Evolutionary conservation across 2,797 vertebrate species (phyloP).

Genomic region (Schizothorax lantsangensis): DNA sequence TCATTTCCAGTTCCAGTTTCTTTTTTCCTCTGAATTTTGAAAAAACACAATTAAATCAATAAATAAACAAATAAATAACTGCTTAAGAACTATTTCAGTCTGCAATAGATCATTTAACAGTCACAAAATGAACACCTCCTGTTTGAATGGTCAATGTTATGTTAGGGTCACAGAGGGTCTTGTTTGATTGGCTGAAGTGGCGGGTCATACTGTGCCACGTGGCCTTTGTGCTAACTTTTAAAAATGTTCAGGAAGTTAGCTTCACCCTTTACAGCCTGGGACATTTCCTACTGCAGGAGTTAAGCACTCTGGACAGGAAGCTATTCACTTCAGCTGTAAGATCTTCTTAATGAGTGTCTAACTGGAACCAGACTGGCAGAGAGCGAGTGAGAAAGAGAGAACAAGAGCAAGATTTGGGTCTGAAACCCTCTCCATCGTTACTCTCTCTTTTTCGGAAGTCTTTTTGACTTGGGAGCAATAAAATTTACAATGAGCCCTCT

Average conservation of each 20-base stretch:
- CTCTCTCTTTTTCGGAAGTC: slow-evolving; percentile 90
- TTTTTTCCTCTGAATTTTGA: slow-evolving; percentile 28
- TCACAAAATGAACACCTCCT: slow-evolving; percentile 84
- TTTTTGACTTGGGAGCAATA: slow-evolving; percentile 93
- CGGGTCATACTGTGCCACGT: slow-evolving; percentile 77
- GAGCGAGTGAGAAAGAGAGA: slow-evolving; percentile 14
- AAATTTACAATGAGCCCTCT: slow-evolving; percentile 88
- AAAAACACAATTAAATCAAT: slow-evolving; percentile 56
- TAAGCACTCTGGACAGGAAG: slow-evolving; percentile 98
- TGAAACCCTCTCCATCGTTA: slow-evolving; percentile 89
- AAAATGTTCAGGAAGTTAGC: slow-evolving; percentile 95
- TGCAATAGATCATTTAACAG: slow-evolving; percentile 67
- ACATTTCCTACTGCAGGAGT: slow-evolving; percentile 95
- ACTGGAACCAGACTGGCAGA: slow-evolving; percentile 96
- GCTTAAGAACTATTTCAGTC: slow-evolving; percentile 63
- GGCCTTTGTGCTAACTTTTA: slow-evolving; percentile 86
- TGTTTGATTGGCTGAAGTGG: slow-evolving; percentile 77
- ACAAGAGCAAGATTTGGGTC: not conserved
- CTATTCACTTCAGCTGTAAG: slow-evolving; percentile 95
- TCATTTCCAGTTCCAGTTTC: slow-evolving; percentile 58
- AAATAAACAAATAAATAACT: slow-evolving; percentile 24
- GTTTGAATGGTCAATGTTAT: slow-evolving; percentile 79
- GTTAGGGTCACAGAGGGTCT: slow-evolving; percentile 77
- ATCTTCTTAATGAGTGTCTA: slow-evolving; percentile 99
- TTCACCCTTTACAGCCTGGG: slow-evolving; percentile 87